These are phyloP conservation scores for Papilio polyxenes DNA, from an alignment of 1,140 invertebrate genomes.

Conservation along the genomic window DNA sequence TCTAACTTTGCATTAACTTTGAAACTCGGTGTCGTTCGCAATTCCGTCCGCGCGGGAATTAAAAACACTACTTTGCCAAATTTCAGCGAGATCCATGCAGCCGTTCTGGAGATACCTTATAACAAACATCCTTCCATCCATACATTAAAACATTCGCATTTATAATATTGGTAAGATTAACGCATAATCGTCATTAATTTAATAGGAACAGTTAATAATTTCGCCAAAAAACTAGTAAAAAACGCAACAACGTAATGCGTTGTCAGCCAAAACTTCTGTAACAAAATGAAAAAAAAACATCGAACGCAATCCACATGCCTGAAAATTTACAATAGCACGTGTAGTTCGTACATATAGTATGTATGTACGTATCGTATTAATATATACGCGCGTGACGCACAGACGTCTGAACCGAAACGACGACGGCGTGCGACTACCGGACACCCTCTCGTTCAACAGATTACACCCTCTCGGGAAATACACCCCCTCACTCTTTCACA, in stretches of 20 bases:
- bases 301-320: conserved; percentile 29
- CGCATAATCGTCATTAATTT: too few species aligned
- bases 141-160: too few species aligned
- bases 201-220: not conserved
- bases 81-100: too few species aligned
- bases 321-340: conserved; percentile 20
- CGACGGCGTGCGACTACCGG: conserved; percentile 56
- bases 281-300: not conserved
- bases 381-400: conserved; percentile 31
- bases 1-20: not conserved
- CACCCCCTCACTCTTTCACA: conserved; percentile 49
- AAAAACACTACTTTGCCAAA: too few species aligned
- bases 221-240: not conserved
- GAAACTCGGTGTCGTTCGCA: not conserved
- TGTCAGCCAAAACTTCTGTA: not conserved
- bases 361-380: conserved; percentile 11
- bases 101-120: too few species aligned
- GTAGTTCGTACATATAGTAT: conserved; percentile 2
- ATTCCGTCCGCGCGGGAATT: too few species aligned
- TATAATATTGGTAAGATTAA: too few species aligned
- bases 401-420: conserved; percentile 53
- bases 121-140: too few species aligned
- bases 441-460: conserved; percentile 73
- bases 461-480: conserved; percentile 65
- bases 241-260: not conserved